Percentiles rank a stretch among this genome's conserved stretches.
Evolutionary conservation across 2,113 vertebrate species (phyloP).

Genomic region (Salvelinus fontinalis): DNA sequence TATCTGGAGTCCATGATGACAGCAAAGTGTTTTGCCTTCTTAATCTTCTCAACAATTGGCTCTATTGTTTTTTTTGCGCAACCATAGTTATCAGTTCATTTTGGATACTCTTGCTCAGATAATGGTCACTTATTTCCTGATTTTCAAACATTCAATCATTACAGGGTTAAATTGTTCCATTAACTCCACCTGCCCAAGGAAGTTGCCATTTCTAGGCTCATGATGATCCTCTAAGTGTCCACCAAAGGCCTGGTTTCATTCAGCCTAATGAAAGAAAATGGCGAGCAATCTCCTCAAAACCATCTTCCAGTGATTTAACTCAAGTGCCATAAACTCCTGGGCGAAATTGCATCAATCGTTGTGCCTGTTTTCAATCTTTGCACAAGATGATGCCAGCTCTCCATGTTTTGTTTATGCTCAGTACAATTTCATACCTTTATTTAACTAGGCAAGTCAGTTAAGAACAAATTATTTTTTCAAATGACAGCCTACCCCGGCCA

Average conservation of each 20-base stretch:
- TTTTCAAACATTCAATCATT: constrained; percentile 12
- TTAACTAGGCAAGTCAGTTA: too few relatives aligned
- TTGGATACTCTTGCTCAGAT: constrained; percentile 12
- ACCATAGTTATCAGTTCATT: constrained; percentile 8
- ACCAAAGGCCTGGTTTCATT: constrained; percentile 9
- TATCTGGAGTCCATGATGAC: too few relatives aligned
- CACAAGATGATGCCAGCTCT: constrained; percentile 3
- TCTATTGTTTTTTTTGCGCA: constrained; percentile 13
- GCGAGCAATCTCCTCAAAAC: constrained; percentile 7
- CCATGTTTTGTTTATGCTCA: neutral
- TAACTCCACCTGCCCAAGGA: constrained; percentile 18
- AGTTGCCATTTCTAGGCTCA: constrained; percentile 24
- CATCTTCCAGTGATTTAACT: constrained; percentile 18
- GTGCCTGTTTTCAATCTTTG: constrained; percentile 1
- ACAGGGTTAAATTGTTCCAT: constrained; percentile 22
- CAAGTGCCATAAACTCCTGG: neutral
- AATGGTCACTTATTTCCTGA: constrained; percentile 2
- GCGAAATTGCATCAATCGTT: constrained; percentile 3
- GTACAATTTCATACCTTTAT: too few relatives aligned
- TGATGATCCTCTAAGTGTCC: constrained; percentile 16
- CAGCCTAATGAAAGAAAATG: constrained; percentile 20
- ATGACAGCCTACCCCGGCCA: too few relatives aligned
- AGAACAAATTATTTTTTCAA: too few relatives aligned
- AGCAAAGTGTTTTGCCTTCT: too few relatives aligned
- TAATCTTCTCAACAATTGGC: constrained; percentile 5